Base-by-base conservation (phyloP, 2,113 vertebrate species). In the Podarcis cretensis region DNA sequence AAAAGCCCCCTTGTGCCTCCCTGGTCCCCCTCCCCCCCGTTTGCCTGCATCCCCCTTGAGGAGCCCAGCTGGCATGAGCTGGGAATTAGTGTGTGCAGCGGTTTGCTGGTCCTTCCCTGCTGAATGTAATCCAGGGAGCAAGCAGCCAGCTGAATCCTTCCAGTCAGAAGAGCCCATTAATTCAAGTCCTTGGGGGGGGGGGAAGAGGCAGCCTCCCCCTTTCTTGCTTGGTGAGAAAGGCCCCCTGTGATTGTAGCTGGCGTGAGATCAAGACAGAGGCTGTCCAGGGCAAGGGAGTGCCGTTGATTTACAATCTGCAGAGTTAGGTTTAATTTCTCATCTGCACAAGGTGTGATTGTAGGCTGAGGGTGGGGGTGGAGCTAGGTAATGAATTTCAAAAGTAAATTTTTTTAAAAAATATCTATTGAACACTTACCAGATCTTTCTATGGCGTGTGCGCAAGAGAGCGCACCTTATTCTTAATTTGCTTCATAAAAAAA, bases 11-110 rank as follows among this genome's bases (percentile, higher is more conserved):
- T 37, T 92, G 91, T 92, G 92, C 95, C 94, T 91, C 91, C 92
- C 92, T 90, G 79, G 94, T 93, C 91, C 90, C 92, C 95, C 95
- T 96, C 96, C 94, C 91, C 91, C 92, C 92, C 94, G 95, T 95
- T 96, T 96, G 96, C 96, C 93, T 97, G 91, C 9, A 68, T 81
- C 95, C 96, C 87, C 96, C 78, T 88, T 92, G 84, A 81, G 87
- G 94, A 97, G 90, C 95, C 96, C 96, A 96, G 96, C 96, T 97
- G 96, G 96, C 95, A 88, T 91, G 95, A 95, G 94, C 91, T 94
- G 96, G 96, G 96, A 96, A 96, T 96, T 95, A 95, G 90, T 90
- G 90, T 90, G 90, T 88, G 92, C 94, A 90, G 94, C 76, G 94
- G 93, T 95, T 73, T 93, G 91, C 77, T 91, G 91, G 94, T 81